Conservation (phyloP, 2,113 vertebrate species). For the Melanostigma gelatinosum region DNA sequence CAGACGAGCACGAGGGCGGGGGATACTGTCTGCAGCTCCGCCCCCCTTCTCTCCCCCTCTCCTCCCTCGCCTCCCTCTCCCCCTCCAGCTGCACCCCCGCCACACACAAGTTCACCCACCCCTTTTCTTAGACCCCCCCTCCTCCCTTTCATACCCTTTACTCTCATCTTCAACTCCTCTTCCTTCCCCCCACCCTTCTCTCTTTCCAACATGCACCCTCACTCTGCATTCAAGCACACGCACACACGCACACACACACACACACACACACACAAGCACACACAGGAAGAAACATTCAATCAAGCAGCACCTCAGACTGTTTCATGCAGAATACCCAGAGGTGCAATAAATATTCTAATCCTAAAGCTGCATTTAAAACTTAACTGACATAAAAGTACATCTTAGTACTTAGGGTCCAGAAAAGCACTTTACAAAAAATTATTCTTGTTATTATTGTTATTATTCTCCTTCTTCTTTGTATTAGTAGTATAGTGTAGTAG, state of each 20-base stretch:
- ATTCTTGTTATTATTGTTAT: not conserved
- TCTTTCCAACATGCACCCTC: slow-evolving; percentile 15
- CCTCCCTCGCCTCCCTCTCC: slow-evolving; percentile 36
- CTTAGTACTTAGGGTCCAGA: not conserved
- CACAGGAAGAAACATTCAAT: slow-evolving; percentile 5
- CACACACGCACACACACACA: not conserved
- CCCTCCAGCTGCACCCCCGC: slow-evolving; percentile 14
- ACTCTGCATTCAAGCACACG: slow-evolving; percentile 16
- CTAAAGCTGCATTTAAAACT: slow-evolving; percentile 4
- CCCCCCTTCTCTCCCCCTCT: slow-evolving; percentile 2
- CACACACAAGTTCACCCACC: slow-evolving; percentile 3
- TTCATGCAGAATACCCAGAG: slow-evolving; percentile 20
- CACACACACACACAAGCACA: not conserved
- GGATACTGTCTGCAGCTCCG: slow-evolving; percentile 57
- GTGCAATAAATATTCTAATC: not conserved
- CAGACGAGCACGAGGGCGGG: slow-evolving; percentile 51
- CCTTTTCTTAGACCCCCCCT: not conserved
- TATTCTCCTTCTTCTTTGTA: not conserved
- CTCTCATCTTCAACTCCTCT: slow-evolving; percentile 36
- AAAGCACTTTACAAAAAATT: not conserved
- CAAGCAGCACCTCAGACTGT: slow-evolving; percentile 28
- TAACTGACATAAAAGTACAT: not conserved
- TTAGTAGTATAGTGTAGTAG: not conserved
- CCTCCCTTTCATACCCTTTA: not conserved
- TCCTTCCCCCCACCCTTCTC: not conserved